Conservation (phyloP, 2,797 vertebrate genomes). For the Xiphorhynchus erythropygius region DNA sequence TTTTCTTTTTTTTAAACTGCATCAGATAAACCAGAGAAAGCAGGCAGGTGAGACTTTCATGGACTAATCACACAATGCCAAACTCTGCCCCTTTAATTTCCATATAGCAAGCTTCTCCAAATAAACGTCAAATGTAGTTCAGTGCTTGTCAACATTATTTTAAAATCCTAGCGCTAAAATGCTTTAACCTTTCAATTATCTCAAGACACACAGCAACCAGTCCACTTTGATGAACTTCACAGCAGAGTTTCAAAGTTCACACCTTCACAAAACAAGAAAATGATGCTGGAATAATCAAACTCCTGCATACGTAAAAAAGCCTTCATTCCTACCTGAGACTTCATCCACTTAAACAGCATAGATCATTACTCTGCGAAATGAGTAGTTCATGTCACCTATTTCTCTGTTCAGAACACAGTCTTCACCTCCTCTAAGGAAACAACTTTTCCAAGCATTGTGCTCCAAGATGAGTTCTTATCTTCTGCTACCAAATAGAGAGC, state of each 20-base stretch:
- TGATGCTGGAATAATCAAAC: not conserved
- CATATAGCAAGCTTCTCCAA: not conserved
- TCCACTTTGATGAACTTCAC: not conserved
- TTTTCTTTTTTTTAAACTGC: not conserved
- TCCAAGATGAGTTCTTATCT: conserved; percentile 34
- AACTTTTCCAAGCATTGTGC: not conserved
- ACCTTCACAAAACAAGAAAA: not conserved
- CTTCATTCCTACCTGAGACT: not conserved
- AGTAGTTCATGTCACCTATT: not conserved
- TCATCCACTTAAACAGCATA: not conserved
- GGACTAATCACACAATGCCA: not conserved
- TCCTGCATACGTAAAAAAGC: not conserved
- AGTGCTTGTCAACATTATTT: not conserved
- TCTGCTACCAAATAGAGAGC: conserved; percentile 34
- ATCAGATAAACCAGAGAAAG: conserved; percentile 45
- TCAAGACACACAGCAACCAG: not conserved
- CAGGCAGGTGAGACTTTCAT: conserved; percentile 14
- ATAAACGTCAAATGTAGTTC: not conserved
- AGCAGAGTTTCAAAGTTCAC: not conserved
- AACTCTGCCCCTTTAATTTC: not conserved
- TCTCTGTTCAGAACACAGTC: not conserved
- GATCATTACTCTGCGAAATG: not conserved
- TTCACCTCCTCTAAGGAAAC: not conserved
- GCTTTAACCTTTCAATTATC: not conserved
- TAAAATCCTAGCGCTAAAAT: not conserved